Base-by-base conservation (phyloP, 2,888 invertebrate genomes). In the Nasonovia ribisnigri region DNA sequence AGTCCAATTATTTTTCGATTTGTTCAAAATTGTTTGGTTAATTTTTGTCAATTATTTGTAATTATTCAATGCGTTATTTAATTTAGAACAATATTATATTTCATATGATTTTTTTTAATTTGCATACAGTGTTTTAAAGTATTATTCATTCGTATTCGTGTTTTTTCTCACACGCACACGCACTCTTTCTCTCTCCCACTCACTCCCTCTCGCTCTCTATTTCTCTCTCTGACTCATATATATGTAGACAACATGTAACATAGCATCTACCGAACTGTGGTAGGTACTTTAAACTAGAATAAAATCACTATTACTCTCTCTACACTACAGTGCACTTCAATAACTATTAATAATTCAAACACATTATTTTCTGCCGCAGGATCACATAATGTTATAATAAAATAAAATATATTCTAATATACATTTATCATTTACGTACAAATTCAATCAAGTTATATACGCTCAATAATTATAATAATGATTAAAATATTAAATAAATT, bases 291-390 rank as follows among this genome's bases (percentile, higher is more conserved):
- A 42, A 84, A 84, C 42, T 84, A 43, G 43, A 54, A 20, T 54
- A 88, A 88, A 88, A 88, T 54, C 36, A 54, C 88, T 54, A 54
- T 88, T 88, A 88, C 54, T 88, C 26, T 42, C 26, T 88, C 54
- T 36, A 42, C 51, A 88, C 36, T 88, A 42, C 13, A 54, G 26
- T 36, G 48, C 36, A 67, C 67, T 87, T 87, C 87, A n/a, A 87
- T 87, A 51, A 87, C 46, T 87, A 48, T 87, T 87, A 51, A 87
- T 87, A 87, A 87, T 87, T 20, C 48, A n/a, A 48, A 87, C 20
- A 51, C 20, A n/a, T 87, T 87, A 29, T 24, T 51, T 43, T 51
- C n/a, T 48, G n/a, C 8, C 10, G 0, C 77, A 77, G 36, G 36
- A 77, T 77, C 77, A 36, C 20, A 77, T 36, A 77, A 77, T 77